phyloP scores from a whole-genome alignment of 2,797 vertebrate species.

The Alcedo atthis region DNA sequence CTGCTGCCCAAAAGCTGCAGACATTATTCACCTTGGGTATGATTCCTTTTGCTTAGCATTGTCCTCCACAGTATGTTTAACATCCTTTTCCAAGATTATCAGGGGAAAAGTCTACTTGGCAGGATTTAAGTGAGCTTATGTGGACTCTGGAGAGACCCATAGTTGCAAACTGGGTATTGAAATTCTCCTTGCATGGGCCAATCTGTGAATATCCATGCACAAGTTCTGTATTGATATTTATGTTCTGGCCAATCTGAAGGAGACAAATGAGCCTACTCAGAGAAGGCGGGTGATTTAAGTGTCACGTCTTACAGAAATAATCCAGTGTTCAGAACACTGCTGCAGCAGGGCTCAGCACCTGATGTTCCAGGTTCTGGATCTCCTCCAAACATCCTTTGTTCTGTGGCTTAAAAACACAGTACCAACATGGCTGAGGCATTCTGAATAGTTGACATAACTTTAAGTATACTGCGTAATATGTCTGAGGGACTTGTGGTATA shows the following conservation, averaged over 20 bases:
- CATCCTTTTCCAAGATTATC: constrained; percentile 88
- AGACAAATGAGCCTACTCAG: neutral
- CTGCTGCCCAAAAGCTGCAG: constrained; percentile 84
- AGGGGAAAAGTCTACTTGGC: constrained; percentile 80
- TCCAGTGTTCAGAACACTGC: neutral
- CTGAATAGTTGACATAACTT: neutral
- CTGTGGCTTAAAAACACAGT: neutral
- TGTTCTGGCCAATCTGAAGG: neutral
- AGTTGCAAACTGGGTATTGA: neutral
- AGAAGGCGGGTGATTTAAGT: neutral
- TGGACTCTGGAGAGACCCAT: neutral
- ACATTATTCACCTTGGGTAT: constrained; percentile 88
- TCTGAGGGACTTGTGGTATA: constrained; percentile 6
- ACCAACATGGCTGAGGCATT: neutral
- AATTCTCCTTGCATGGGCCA: neutral
- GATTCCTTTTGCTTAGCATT: constrained; percentile 90
- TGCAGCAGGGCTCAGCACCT: neutral
- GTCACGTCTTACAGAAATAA: neutral
- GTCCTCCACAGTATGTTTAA: constrained; percentile 87
- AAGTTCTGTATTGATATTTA: neutral
- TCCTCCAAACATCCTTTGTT: neutral
- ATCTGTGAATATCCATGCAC: neutral
- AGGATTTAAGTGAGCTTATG: neutral
- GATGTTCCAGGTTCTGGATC: neutral
- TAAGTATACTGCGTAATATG: constrained; percentile 4